phyloP scores from a whole-genome alignment of 2,113 vertebrate genomes.

The Myotis yumanensis region DNA sequence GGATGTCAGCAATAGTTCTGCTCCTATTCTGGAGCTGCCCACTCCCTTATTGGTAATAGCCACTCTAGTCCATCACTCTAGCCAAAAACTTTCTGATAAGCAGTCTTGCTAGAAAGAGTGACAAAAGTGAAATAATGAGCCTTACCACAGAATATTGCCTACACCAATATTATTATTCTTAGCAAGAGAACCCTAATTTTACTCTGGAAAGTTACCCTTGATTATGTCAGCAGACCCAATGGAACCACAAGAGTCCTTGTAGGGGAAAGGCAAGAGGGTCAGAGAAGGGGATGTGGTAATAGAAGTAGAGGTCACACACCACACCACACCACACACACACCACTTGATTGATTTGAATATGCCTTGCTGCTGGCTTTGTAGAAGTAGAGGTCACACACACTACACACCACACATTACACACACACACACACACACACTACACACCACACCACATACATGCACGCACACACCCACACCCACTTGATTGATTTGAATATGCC shows the following conservation, averaged over 20 bases:
- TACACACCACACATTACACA: too few species aligned
- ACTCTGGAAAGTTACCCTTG: background rate
- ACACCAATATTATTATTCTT: background rate
- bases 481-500: background rate
- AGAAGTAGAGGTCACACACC: background rate
- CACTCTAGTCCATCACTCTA: background rate
- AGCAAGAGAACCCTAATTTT: background rate
- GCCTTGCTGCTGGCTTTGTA: background rate
- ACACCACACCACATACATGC: too few species aligned
- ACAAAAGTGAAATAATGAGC: background rate
- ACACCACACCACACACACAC: too few species aligned
- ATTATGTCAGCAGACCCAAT: background rate
- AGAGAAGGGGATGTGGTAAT: background rate
- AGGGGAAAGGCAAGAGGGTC: background rate
- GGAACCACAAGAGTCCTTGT: background rate
- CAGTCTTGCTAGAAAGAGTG: background rate
- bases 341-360: background rate
- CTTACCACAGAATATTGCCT: background rate
- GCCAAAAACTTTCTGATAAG: background rate
- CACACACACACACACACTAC: too few species aligned
- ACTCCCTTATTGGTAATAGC: background rate
- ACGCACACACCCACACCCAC: too few species aligned
- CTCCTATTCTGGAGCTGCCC: background rate
- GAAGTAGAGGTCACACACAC: too few species aligned
- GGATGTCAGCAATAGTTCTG: background rate